A percentile compares a stretch with the other conserved stretches of the same genome.
These are phyloP conservation scores for Artemia sinica DNA, from an alignment of 2,888 invertebrate genomes.

Conservation along the genomic window DNA sequence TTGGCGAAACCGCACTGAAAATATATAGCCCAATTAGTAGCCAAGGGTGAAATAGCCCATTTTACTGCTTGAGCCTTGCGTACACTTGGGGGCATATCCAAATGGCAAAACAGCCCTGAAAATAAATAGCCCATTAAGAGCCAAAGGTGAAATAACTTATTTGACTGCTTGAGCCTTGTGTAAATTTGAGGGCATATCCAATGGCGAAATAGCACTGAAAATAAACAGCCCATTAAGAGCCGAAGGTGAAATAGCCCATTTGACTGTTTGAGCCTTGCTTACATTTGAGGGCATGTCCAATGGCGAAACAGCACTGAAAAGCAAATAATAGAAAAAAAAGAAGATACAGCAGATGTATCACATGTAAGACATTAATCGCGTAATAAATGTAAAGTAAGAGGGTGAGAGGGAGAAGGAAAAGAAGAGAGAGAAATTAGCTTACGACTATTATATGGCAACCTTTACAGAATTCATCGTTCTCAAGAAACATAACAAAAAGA, in stretches of 20 bases:
- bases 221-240: neutral
- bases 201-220: neutral
- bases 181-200: constrained; percentile 62
- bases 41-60: constrained; percentile 44
- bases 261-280: constrained; percentile 73
- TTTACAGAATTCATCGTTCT: no score
- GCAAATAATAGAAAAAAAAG: no score
- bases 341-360: no score
- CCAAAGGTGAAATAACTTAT: constrained; percentile 44
- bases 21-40: neutral
- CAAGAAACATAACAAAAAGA: no score
- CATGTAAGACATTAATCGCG: no score
- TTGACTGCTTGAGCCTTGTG: constrained; percentile 78
- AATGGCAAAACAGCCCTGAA: neutral
- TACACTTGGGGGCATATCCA: constrained; percentile 62
- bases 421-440: no score
- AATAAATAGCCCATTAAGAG: no score
- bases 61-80: constrained; percentile 78
- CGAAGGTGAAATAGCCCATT: constrained; percentile 46
- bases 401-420: no score
- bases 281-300: constrained; percentile 64
- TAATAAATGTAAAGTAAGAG: no score
- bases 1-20: constrained; percentile 1
- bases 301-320: neutral
- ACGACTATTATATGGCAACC: no score